These are phyloP conservation scores for Diplodus puntazzo DNA, from an alignment of 2,797 vertebrate species.

Conservation along the genomic window DNA sequence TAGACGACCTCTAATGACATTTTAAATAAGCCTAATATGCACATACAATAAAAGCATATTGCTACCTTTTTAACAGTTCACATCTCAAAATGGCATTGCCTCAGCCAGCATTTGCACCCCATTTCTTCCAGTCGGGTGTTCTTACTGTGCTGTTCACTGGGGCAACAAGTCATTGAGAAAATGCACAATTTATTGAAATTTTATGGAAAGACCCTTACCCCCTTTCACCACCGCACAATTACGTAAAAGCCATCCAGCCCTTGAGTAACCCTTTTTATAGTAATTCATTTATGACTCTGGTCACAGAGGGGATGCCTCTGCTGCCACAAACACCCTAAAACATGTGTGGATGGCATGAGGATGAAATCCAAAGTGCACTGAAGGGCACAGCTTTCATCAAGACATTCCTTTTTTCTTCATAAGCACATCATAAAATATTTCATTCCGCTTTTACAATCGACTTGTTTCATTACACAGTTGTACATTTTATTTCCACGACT, in stretches of 20 bases:
- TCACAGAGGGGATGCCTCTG: conserved; percentile 76
- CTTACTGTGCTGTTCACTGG: conserved; percentile 39
- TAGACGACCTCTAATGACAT: conserved; percentile 47
- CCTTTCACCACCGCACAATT: conserved; percentile 79
- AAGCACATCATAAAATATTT: conserved; percentile 83
- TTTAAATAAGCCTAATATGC: conserved; percentile 59
- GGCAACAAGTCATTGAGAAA: conserved; percentile 81
- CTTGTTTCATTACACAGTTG: conserved; percentile 80
- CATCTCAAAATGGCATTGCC: conserved; percentile 42
- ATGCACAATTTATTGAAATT: conserved; percentile 82
- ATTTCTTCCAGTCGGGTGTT: conserved; percentile 41
- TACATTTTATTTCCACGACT: conserved; percentile 58
- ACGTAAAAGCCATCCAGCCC: conserved; percentile 81
- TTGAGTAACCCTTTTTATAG: conserved; percentile 82
- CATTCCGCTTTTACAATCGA: conserved; percentile 72
- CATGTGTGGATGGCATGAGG: conserved; percentile 78
- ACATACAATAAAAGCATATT: conserved; percentile 32
- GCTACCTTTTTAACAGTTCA: conserved; percentile 51
- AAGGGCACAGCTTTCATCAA: conserved; percentile 77
- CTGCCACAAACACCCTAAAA: conserved; percentile 84
- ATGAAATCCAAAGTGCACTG: conserved; percentile 69
- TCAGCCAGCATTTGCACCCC: conserved; percentile 60
- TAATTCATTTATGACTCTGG: conserved; percentile 81
- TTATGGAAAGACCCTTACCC: conserved; percentile 79
- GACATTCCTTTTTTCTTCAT: conserved; percentile 66